Evolutionary conservation across 1,140 invertebrate species (phyloP), one percentile per base, ranked within the genome.

Genomic region (Wiebesia pumilae): DNA sequence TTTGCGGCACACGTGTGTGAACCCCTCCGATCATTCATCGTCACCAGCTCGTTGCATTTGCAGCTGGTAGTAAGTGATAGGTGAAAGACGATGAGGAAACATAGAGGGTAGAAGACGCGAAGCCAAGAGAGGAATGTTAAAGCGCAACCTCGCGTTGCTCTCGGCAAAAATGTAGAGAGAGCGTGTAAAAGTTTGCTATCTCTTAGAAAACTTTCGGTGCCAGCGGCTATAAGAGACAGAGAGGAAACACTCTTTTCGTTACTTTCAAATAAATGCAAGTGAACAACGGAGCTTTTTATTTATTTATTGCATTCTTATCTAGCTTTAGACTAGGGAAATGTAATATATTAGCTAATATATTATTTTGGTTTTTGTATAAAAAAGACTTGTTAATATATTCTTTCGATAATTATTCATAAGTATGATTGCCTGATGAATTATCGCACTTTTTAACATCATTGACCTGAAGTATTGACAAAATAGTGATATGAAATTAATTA

Each of bases 1-100:
- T 80, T 85, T 79, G 75, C 43, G 83, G 83, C 83, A 69, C 77
- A 85, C 77, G 83, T 85, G 83, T 85, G 77, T 58, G 40, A 47
- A 24, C 1, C 21, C 69, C 33, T 30, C 10, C 51, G 73, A 84
- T 84, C 83, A 62, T 79, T 84, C 75, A 69, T 69, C 62, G 58
- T 51, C 83, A 30, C 43, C 58, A 33, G 30, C 12, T 62, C 58
- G 69, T 27, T 75, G 47, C 47, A 38, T 38, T 58, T 62, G 67
- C 67, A 75, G 71, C 30, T 47, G 71, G 54, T 83, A 51, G 43
- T 69, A 62, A 38, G 80, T 30, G 77, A 69, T 30, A 30, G 67
- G 67, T 30, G 67, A 69, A 14, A 35, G 67, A 35, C 10, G 33
- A 35, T 69, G 73, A 16, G 38, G 30, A n/a, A 47, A 51, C 24